Evolutionary conservation across 1,140 invertebrate genomes (phyloP).

Genomic region (Drosophila ercepeae): DNA sequence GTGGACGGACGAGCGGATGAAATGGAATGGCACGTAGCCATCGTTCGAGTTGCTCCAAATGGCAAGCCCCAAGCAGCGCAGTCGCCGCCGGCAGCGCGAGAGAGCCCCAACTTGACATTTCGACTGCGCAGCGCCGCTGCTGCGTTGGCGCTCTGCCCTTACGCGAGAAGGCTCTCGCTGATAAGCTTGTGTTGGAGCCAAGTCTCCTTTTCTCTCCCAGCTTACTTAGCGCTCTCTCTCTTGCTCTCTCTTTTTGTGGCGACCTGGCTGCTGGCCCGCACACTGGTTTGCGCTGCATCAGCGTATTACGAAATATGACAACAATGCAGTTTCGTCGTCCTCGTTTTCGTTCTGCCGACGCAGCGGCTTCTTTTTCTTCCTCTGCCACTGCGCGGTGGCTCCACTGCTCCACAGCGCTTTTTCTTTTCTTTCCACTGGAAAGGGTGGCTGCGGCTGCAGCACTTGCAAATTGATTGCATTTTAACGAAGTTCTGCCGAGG

Average conservation of each 20-base stretch:
- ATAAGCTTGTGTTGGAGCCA: constrained; percentile 70
- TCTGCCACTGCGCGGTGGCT: constrained; percentile 6
- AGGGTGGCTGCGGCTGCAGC: constrained; percentile 66
- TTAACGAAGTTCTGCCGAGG: constrained; percentile 55
- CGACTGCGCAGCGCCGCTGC: constrained; percentile 43
- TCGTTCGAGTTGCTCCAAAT: constrained; percentile 66
- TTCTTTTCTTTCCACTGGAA: constrained; percentile 8
- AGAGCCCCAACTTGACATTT: constrained; percentile 61
- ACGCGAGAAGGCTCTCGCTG: constrained; percentile 25
- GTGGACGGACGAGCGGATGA: constrained; percentile 81
- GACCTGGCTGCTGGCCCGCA: constrained; percentile 42
- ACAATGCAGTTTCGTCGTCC: constrained; percentile 81
- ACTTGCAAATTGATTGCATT: constrained; percentile 77
- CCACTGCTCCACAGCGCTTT: neutral
- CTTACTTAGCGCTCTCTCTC: constrained; percentile 18
- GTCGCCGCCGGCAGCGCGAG: constrained; percentile 32
- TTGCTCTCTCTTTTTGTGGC: constrained; percentile 35
- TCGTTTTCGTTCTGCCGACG: constrained; percentile 71
- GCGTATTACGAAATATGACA: constrained; percentile 83
- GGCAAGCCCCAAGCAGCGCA: constrained; percentile 48
- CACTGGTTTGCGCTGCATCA: constrained; percentile 55
- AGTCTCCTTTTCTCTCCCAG: constrained; percentile 33
- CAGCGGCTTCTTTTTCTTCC: constrained; percentile 40
- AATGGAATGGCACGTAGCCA: constrained; percentile 74
- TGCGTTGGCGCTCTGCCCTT: constrained; percentile 73